These are phyloP conservation scores for Crotalus helleri DNA, from an alignment of 2,113 vertebrate species.

Conservation along the genomic window DNA sequence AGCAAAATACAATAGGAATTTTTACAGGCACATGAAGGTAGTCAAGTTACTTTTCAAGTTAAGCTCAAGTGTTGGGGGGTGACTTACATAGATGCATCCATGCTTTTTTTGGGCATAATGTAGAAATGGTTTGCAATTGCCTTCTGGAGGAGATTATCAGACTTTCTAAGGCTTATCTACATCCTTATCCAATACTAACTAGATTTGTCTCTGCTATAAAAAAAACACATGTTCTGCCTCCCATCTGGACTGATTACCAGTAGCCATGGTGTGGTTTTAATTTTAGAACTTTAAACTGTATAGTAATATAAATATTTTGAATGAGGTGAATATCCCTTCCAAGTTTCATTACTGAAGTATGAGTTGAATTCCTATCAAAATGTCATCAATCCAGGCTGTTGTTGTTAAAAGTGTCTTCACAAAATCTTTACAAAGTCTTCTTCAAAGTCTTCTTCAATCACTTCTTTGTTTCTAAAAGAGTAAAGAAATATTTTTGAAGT, in stretches of 20 bases:
- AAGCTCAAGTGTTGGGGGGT: background rate
- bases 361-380: background rate
- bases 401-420: background rate
- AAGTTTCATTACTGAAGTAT: background rate
- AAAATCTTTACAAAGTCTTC: background rate
- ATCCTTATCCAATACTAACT: background rate
- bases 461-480: background rate
- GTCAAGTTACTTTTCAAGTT: background rate
- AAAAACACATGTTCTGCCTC: background rate
- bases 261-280: background rate
- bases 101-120: background rate
- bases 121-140: background rate
- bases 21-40: background rate
- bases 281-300: background rate
- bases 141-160: background rate
- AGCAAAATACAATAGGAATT: background rate
- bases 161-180: background rate
- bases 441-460: constrained; percentile 7
- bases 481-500: background rate
- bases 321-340: background rate
- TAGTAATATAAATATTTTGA: background rate
- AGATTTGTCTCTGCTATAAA: background rate
- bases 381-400: background rate
- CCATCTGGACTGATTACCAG: background rate
- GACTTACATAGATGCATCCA: background rate